A percentile compares a stretch with the other conserved stretches of the same genome.
phyloP scores from a whole-genome alignment of 2,888 invertebrate genomes.

The Seladonia tumulorum region DNA sequence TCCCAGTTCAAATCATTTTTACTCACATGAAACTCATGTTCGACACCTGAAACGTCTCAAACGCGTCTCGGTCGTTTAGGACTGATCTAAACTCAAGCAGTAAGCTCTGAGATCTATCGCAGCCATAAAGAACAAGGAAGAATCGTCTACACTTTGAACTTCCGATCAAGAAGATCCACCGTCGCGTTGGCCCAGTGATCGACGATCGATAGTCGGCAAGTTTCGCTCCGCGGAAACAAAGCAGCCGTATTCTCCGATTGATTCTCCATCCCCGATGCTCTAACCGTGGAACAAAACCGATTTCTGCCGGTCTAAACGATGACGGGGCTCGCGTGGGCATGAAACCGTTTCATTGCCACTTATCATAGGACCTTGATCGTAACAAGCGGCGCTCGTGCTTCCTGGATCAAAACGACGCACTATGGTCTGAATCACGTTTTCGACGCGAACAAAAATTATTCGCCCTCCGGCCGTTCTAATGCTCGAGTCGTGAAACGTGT shows the following conservation, averaged over 20 bases:
- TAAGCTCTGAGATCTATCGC: no score
- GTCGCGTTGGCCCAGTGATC: not conserved
- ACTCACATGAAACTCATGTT: no score
- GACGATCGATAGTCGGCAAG: not conserved
- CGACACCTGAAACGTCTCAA: no score
- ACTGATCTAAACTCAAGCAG: no score
- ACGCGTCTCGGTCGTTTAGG: no score
- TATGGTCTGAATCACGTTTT: not conserved
- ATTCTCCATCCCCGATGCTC: not conserved
- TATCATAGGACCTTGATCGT: conserved; percentile 20
- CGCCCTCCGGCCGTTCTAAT: not conserved
- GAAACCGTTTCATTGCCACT: conserved; percentile 37
- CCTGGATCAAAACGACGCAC: conserved; percentile 23
- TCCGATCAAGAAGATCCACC: not conserved
- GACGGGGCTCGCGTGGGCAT: conserved; percentile 26
- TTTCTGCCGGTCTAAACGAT: conserved; percentile 13
- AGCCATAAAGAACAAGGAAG: not conserved
- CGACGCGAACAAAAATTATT: not conserved
- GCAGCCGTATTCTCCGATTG: not conserved
- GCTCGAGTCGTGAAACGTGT: not conserved
- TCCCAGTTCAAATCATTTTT: no score
- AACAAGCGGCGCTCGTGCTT: not conserved
- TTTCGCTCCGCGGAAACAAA: not conserved
- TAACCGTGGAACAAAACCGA: not conserved
- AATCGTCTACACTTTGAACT: not conserved